A percentile compares a stretch with the other conserved stretches of the same genome.
These are phyloP conservation scores for Brachirus orientalis DNA, from an alignment of 2,113 vertebrate genomes.

Conservation along the genomic window DNA sequence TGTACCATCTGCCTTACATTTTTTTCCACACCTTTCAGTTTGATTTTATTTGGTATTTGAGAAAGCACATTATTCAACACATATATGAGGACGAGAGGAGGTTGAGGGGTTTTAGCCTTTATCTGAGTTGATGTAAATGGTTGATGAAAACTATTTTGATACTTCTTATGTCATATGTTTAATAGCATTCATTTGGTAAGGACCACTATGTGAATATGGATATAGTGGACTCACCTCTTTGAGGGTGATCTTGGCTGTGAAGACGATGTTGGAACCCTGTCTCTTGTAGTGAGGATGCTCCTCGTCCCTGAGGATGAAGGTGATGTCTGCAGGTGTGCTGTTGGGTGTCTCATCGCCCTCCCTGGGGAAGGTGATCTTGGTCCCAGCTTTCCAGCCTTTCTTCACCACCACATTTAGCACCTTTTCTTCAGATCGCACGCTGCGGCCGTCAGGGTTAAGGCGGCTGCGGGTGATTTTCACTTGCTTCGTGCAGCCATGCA, in stretches of 20 bases:
- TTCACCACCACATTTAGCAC: constrained; percentile 97
- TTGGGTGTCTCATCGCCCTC: constrained; percentile 92
- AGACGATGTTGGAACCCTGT: constrained; percentile 94
- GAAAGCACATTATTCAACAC: too few relatives aligned
- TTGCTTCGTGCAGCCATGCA: constrained; percentile 91
- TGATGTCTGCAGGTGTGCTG: constrained; percentile 91
- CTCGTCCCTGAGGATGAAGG: constrained; percentile 95
- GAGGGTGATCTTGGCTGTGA: constrained; percentile 90
- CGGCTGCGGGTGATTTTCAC: constrained; percentile 93
- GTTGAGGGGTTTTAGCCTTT: too few relatives aligned
- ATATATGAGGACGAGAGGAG: constrained; percentile 30
- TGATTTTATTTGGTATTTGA: constrained; percentile 21
- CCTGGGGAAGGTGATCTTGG: constrained; percentile 96
- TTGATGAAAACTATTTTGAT: too few relatives aligned
- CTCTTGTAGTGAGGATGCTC: constrained; percentile 91
- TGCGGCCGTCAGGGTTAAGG: constrained; percentile 89
- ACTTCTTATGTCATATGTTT: too few relatives aligned
- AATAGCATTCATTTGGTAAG: too few relatives aligned
- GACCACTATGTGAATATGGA: constrained; percentile 24
- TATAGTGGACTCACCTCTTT: constrained; percentile 86
- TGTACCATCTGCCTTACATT: not conserved
- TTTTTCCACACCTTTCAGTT: constrained; percentile 6
- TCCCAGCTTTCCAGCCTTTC: constrained; percentile 96
- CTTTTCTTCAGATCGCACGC: constrained; percentile 89
- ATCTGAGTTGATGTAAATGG: constrained; percentile 24